Evolutionary conservation across 1,140 invertebrate species (phyloP).

Genomic region (Rhyacophila brunnea): DNA sequence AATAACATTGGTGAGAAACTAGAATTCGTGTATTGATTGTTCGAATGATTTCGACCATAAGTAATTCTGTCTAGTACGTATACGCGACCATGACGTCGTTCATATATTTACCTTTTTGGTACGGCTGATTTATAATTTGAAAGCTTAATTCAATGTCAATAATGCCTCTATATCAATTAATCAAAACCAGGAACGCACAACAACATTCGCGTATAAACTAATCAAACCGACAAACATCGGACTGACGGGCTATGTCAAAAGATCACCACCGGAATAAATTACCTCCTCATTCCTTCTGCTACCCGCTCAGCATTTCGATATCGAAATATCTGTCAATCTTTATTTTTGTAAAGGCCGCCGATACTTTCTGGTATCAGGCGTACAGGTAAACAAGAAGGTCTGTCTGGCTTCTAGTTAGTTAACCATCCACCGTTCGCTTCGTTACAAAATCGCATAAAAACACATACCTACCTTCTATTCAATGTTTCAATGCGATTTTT

Average conservation of each 20-base stretch:
- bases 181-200: slow-evolving; percentile 15
- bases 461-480: too few relatives aligned
- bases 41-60: too few relatives aligned
- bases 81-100: too few relatives aligned
- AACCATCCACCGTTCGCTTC: too few relatives aligned
- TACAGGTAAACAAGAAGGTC: too few relatives aligned
- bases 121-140: slow-evolving; percentile 25
- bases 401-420: too few relatives aligned
- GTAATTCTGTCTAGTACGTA: too few relatives aligned
- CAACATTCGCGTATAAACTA: slow-evolving; percentile 22
- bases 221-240: slow-evolving; percentile 31
- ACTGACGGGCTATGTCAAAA: slow-evolving; percentile 23
- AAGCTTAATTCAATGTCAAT: slow-evolving; percentile 26
- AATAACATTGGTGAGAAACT: too few relatives aligned
- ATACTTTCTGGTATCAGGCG: neutral
- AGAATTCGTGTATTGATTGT: too few relatives aligned
- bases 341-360: slow-evolving; percentile 1
- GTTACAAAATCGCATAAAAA: too few relatives aligned
- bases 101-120: neutral
- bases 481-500: too few relatives aligned
- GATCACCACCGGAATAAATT: slow-evolving; percentile 29
- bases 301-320: neutral
- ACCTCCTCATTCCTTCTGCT: slow-evolving; percentile 4
- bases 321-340: slow-evolving; percentile 19
- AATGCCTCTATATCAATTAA: slow-evolving; percentile 30